A percentile compares a stretch with the other conserved stretches of the same genome.
These are phyloP conservation scores for Digitonthophagus gazella DNA, from an alignment of 2,888 invertebrate genomes.

Conservation along the genomic window DNA sequence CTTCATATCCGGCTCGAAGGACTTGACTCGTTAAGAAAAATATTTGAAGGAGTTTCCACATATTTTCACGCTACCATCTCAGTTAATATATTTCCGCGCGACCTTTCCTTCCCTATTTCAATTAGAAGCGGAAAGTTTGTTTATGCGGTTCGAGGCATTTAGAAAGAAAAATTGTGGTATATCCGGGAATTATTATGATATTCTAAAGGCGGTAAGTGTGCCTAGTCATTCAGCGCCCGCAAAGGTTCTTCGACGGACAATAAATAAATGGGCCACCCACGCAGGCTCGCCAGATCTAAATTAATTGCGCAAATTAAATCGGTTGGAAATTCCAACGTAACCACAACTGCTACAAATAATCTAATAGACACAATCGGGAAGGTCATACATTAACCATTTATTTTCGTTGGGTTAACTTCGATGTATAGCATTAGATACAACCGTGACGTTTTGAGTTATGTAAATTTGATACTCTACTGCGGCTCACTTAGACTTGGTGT, in stretches of 20 bases:
- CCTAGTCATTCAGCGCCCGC: neutral
- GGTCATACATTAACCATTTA: neutral
- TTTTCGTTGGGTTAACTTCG: neutral
- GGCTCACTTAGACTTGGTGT: neutral
- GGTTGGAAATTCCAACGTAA: neutral
- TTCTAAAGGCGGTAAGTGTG: neutral
- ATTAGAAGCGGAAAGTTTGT: neutral
- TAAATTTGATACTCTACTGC: neutral
- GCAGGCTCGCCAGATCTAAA: neutral
- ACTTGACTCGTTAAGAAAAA: too few species aligned
- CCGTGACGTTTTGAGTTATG: neutral
- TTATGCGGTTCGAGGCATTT: neutral
- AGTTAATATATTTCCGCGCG: too few species aligned
- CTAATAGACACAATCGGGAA: neutral
- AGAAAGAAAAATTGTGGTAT: neutral
- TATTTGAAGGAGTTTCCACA: too few species aligned
- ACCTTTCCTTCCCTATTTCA: too few species aligned
- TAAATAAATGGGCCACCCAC: neutral
- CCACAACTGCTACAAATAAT: neutral
- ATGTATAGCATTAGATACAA: neutral
- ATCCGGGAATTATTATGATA: neutral
- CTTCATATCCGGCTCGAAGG: too few species aligned
- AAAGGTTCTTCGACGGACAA: neutral
- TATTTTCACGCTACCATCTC: too few species aligned
- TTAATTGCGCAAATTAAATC: neutral